Conservation (phyloP, 2,888 invertebrate genomes). For the Acleris laterana region DNA sequence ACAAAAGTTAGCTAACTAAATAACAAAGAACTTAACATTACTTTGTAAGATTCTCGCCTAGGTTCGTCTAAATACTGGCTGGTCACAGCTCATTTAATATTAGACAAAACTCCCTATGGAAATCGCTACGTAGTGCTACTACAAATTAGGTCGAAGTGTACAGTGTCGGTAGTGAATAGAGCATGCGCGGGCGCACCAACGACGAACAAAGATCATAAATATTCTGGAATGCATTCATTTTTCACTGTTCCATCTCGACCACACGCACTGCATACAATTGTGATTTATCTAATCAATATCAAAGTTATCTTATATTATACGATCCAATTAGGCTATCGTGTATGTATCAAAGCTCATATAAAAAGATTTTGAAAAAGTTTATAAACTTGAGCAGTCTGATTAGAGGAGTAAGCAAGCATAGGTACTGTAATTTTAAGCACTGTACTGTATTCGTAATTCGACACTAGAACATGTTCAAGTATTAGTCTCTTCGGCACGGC, state of each 20-base stretch:
- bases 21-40: constrained; percentile 81
- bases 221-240: constrained; percentile 74
- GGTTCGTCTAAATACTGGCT: constrained; percentile 78
- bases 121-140: constrained; percentile 65
- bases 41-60: constrained; percentile 69
- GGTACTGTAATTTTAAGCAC: constrained; percentile 50
- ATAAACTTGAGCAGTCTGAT: constrained; percentile 52
- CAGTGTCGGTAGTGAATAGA: constrained; percentile 32
- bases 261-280: constrained; percentile 30
- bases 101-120: constrained; percentile 52
- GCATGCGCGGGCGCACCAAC: constrained; percentile 21
- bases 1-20: constrained; percentile 84
- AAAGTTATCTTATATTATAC: constrained; percentile 25
- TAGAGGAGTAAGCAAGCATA: constrained; percentile 51
- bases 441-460: constrained; percentile 40
- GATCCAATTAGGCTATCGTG: constrained; percentile 33
- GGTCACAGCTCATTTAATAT: constrained; percentile 60
- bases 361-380: constrained; percentile 38
- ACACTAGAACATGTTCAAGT: constrained; percentile 26
- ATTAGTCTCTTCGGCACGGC: constrained; percentile 24
- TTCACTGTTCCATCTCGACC: constrained; percentile 41
- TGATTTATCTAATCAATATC: constrained; percentile 31
- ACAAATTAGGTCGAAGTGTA: constrained; percentile 43
- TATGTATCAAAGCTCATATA: constrained; percentile 38
- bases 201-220: constrained; percentile 49